Evolutionary conservation across 2,888 invertebrate genomes (phyloP), one percentile per base, ranked within the genome.

Genomic region (Chloroclysta siterata): DNA sequence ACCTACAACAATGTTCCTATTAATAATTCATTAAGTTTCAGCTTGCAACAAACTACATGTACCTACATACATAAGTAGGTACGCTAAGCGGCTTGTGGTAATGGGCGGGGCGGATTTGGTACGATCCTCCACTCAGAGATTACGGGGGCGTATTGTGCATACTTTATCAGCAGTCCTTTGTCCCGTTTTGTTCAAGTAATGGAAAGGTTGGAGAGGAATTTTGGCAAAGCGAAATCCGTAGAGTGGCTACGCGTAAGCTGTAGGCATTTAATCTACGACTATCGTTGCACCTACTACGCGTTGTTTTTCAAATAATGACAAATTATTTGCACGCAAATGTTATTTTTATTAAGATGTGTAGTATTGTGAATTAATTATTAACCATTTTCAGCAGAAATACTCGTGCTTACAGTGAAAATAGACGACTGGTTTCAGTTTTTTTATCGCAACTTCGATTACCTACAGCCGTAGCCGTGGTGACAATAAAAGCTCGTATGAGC

Each of bases 131-230:
- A 87, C 80, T 88, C 79, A 75, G 78, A 78, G 84, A 81, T 85
- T 84, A 81, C 80, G 80, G 82, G 88, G 90, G 88, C 88, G 88
- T 79, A 76, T 81, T 84, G 84, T 88, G 89, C 82, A 90, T 90
- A 89, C 82, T 89, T 88, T 82, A 90, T 88, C 72, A 87, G 72
- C 61, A 69, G 74, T 82, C 81, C 83, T 85, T 84, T 85, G 84
- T 86, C 74, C 77, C 74, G 75, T 75, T 65, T 61, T 64, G 67
- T 62, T 64, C 29, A 7, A 61, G 55, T 56, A 61, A 67, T 60
- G 52, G 60, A 46, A 63, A 63, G 63, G 28, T 52, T 63, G 53
- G 29, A 65, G 53, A 66, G 52, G 50, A 69, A 66, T 71, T 67
- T 33, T 64, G 48, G 53, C 14, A 29, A 36, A 53, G 36, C 0